A percentile compares a stretch with the other conserved stretches of the same genome.
phyloP scores from a whole-genome alignment of 2,888 invertebrate genomes.

The Drosophila diplacantha region DNA sequence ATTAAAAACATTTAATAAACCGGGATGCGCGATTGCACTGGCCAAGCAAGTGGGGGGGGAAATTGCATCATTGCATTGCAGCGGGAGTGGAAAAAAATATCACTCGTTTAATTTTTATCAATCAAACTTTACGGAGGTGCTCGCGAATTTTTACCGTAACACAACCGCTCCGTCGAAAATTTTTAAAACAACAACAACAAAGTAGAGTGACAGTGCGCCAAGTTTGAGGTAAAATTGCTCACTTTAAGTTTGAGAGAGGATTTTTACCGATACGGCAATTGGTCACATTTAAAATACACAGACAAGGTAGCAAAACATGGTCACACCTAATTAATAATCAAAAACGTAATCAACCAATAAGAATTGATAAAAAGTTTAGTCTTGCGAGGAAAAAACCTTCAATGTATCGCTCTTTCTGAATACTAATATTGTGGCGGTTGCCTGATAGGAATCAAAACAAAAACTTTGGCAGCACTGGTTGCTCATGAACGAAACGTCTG shows the following conservation, averaged over 20 bases:
- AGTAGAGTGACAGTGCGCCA: not conserved
- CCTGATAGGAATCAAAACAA: no score
- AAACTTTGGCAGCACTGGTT: no score
- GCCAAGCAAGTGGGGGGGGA: not conserved
- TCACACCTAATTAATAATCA: not conserved
- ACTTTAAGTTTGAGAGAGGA: not conserved
- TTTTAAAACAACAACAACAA: not conserved
- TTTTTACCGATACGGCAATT: not conserved
- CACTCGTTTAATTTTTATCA: not conserved
- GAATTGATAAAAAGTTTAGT: no score
- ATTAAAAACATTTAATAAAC: not conserved
- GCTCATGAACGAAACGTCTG: no score
- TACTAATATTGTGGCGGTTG: no score
- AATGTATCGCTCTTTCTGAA: no score
- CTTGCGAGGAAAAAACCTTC: no score
- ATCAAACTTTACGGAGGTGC: not conserved
- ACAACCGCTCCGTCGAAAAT: not conserved
- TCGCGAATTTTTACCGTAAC: conserved; percentile 1
- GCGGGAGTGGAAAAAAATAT: not conserved
- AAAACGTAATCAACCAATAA: no score
- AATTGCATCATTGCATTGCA: not conserved
- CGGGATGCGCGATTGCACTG: not conserved
- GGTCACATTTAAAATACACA: not conserved
- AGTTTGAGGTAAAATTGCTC: not conserved
- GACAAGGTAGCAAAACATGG: not conserved